These are phyloP conservation scores for Heliconius nattereri DNA, from an alignment of 1,140 invertebrate species.

Conservation along the genomic window DNA sequence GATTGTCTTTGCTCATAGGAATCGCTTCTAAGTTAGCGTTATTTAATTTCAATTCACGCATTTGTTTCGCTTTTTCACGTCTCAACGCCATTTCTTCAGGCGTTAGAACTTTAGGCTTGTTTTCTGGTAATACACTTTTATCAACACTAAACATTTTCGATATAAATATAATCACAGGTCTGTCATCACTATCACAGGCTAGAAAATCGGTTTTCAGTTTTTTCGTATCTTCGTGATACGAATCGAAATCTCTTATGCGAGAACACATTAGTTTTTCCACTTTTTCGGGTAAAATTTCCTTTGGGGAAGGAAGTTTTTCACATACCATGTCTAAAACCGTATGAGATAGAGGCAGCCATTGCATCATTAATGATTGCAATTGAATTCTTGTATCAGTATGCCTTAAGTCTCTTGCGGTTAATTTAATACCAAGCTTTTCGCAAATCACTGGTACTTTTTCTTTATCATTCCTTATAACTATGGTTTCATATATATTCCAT, in stretches of 20 bases:
- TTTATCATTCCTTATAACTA: conserved; percentile 90
- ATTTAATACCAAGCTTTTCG: conserved; percentile 90
- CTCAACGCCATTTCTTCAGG: conserved; percentile 88
- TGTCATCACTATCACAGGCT: conserved; percentile 85
- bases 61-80: conserved; percentile 86
- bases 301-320: conserved; percentile 90
- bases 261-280: conserved; percentile 88
- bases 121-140: conserved; percentile 86
- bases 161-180: conserved; percentile 93
- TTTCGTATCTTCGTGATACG: conserved; percentile 87
- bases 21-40: conserved; percentile 78
- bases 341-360: conserved; percentile 94
- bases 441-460: conserved; percentile 91
- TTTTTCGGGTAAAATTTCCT: conserved; percentile 89
- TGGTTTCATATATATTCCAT: conserved; percentile 94
- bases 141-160: conserved; percentile 97
- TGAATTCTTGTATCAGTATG: conserved; percentile 89
- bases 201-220: conserved; percentile 89
- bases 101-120: conserved; percentile 87
- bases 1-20: conserved; percentile 77
- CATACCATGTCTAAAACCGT: conserved; percentile 92
- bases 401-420: conserved; percentile 88
- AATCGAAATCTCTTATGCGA: conserved; percentile 85
- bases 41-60: conserved; percentile 81
- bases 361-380: conserved; percentile 90